Conservation (phyloP, 2,113 vertebrate species). For the Bothrops jararaca region DNA sequence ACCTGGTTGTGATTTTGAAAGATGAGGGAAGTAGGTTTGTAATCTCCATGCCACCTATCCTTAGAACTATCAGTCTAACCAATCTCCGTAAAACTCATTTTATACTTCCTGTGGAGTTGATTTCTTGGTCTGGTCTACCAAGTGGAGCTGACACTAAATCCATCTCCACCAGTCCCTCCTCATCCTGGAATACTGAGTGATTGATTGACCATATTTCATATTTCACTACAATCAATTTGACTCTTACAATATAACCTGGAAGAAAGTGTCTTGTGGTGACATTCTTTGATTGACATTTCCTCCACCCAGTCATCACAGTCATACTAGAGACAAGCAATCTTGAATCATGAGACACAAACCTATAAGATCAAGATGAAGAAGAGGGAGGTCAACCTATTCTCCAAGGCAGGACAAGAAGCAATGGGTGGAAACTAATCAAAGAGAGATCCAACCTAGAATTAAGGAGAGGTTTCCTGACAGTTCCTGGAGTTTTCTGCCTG, state of each 20-base stretch:
- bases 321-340: neutral
- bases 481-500: too few species aligned
- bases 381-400: too few species aligned
- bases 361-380: neutral
- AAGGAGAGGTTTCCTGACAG: too few species aligned
- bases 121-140: neutral
- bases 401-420: too few species aligned
- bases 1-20: too few species aligned
- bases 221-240: neutral
- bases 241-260: neutral
- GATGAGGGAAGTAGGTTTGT: neutral
- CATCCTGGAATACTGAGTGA: neutral
- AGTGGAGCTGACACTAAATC: neutral
- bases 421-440: too few species aligned
- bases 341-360: neutral
- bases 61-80: neutral
- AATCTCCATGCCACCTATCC: neutral
- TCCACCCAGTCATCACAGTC: neutral
- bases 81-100: neutral
- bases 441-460: too few species aligned
- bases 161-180: neutral
- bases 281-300: neutral
- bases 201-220: neutral
- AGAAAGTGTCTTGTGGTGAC: neutral
- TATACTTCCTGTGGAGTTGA: neutral